Evolutionary conservation across 2,113 vertebrate genomes (phyloP).

Genomic region (Marcusenius ussheri): DNA sequence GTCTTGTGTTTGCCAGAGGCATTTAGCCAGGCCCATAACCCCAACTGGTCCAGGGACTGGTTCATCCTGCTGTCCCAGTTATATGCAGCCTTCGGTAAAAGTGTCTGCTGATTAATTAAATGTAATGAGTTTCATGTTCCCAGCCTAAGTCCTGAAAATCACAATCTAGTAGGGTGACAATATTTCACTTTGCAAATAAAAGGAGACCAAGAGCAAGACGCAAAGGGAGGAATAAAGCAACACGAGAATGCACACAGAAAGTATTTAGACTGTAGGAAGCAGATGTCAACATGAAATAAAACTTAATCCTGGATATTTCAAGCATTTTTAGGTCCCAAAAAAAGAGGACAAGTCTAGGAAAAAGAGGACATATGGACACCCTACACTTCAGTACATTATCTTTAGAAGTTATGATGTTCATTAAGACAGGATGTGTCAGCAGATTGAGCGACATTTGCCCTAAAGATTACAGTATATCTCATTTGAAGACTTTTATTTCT

Average conservation of each 20-base stretch:
- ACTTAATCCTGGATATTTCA: background rate
- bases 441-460: background rate
- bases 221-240: background rate
- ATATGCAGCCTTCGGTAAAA: background rate
- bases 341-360: background rate
- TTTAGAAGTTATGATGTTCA: background rate
- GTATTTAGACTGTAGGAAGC: background rate
- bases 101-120: background rate
- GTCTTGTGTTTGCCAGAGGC: background rate
- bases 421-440: background rate
- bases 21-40: background rate
- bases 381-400: background rate
- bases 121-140: background rate
- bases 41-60: background rate
- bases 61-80: background rate
- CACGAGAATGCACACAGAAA: background rate
- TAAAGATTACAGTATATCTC: background rate
- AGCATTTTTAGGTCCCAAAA: background rate
- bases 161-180: background rate
- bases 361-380: background rate
- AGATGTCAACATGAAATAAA: background rate
- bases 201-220: background rate
- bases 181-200: background rate
- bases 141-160: background rate
- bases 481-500: background rate